Evolutionary conservation across 2,113 vertebrate genomes (phyloP).

Genomic region (Eupsittula cactorum): DNA sequence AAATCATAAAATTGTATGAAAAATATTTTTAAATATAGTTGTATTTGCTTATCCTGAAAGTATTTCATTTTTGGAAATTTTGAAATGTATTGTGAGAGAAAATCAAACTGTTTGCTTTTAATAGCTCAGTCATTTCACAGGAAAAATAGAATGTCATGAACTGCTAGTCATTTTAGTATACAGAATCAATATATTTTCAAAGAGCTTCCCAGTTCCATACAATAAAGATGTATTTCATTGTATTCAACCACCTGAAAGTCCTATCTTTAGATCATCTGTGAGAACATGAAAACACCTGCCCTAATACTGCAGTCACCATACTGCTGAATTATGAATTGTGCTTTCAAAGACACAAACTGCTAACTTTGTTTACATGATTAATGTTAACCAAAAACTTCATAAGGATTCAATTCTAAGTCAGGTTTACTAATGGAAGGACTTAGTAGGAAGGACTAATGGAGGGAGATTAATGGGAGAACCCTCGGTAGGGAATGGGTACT

Average conservation of each 20-base stretch:
- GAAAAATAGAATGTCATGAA: background rate
- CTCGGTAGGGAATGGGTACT: background rate
- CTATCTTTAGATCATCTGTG: background rate
- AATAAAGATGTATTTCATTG: background rate
- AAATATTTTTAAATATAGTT: background rate
- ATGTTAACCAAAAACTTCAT: background rate
- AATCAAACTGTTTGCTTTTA: background rate
- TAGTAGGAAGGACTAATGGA: background rate
- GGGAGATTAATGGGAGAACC: background rate
- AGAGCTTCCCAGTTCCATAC: background rate
- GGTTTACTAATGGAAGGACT: background rate
- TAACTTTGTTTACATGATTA: background rate
- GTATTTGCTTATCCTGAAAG: background rate
- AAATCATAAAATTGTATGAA: background rate
- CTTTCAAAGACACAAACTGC: background rate
- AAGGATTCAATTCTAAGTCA: background rate
- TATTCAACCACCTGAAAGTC: background rate
- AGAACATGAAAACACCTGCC: background rate
- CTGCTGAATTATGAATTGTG: background rate
- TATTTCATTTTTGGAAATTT: background rate
- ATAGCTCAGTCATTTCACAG: background rate
- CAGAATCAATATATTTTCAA: slow-evolving; percentile 3
- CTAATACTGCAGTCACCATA: background rate
- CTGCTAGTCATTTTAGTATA: background rate
- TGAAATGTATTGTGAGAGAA: background rate